These are phyloP conservation scores for Cephus nigrinus DNA, from an alignment of 2,888 invertebrate species.

Conservation along the genomic window DNA sequence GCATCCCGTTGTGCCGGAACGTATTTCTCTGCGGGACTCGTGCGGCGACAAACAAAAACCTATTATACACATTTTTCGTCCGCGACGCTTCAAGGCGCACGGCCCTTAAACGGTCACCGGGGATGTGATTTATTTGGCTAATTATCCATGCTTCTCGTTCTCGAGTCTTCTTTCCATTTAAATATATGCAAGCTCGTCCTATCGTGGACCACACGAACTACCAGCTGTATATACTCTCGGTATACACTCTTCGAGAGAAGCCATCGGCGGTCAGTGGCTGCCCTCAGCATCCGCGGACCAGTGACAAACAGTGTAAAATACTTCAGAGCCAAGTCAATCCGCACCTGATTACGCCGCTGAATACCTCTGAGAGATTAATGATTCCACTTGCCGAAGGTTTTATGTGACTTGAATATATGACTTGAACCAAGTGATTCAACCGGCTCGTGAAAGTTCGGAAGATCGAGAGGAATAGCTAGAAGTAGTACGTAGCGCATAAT, in stretches of 20 bases:
- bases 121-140: slow-evolving; percentile 20
- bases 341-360: not conserved
- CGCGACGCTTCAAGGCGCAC: slow-evolving; percentile 6
- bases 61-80: slow-evolving; percentile 20
- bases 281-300: not conserved
- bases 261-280: not conserved
- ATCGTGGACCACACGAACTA: not conserved
- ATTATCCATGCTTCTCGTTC: slow-evolving; percentile 13
- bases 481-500: not conserved
- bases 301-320: not conserved
- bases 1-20: not conserved
- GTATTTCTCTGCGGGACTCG: not conserved
- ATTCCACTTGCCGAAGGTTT: not conserved
- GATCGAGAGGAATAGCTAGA: not conserved
- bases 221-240: not conserved
- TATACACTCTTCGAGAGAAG: not conserved
- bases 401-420: not conserved
- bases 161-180: not conserved
- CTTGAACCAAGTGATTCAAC: not conserved
- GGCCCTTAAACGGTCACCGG: slow-evolving; percentile 12
- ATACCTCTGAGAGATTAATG: not conserved
- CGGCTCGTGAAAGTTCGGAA: not conserved
- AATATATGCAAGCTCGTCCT: not conserved
- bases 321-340: not conserved
- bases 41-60: slow-evolving; percentile 14